These are phyloP conservation scores for Otocyon megalotis DNA, from an alignment of 2,113 vertebrate species.

Conservation along the genomic window DNA sequence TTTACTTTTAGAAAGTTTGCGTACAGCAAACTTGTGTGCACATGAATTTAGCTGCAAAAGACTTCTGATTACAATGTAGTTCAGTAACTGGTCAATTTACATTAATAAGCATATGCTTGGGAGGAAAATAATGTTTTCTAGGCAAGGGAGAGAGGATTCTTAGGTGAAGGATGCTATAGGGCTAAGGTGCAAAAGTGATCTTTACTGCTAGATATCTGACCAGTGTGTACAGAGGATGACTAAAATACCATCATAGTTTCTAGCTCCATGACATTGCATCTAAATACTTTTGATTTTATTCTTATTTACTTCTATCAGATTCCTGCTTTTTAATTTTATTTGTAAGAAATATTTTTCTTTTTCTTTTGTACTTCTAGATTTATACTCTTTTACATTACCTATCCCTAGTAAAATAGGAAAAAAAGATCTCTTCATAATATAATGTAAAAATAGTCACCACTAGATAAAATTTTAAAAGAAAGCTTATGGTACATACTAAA, in stretches of 20 bases:
- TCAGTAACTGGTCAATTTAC: neutral
- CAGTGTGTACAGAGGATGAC: neutral
- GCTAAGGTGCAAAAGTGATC: neutral
- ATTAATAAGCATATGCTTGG: neutral
- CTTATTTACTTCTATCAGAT: neutral
- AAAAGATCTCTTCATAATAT: neutral
- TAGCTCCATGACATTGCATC: neutral
- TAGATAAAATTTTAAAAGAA: neutral
- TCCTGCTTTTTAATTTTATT: neutral
- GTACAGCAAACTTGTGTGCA: neutral
- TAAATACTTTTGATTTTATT: neutral
- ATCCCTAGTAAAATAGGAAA: neutral
- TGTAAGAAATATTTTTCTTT: neutral
- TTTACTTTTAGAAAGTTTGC: neutral
- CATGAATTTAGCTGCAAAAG: neutral
- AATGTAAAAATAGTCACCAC: neutral
- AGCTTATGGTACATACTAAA: fast-evolving
- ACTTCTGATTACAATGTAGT: neutral
- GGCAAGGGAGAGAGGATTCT: neutral
- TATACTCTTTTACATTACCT: neutral
- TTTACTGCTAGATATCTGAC: neutral
- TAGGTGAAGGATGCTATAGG: too few relatives aligned
- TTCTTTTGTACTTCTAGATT: neutral
- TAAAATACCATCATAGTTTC: neutral
- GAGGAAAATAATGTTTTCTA: neutral